Conservation (phyloP, 92 coral and sea anemone genomes). For the Nematostella vectensis region DNA sequence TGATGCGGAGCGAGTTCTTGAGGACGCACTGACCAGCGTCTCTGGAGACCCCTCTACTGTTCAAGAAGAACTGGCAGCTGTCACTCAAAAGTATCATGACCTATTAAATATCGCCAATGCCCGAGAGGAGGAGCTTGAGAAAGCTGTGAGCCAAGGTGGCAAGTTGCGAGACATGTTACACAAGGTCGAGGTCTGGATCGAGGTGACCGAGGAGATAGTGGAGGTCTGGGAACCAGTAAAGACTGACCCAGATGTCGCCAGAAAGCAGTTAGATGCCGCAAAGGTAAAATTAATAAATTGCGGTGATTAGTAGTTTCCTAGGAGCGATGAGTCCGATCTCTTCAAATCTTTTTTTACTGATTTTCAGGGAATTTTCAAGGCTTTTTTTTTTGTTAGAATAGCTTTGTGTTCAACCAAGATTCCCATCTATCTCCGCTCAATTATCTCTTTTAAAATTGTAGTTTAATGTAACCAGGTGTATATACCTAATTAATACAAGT, state of each 20-base stretch:
- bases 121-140: slow-evolving; percentile 62
- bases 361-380: too few relatives aligned
- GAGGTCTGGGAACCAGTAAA: slow-evolving; percentile 75
- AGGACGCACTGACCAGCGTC: slow-evolving; percentile 20
- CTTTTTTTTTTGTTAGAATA: too few relatives aligned
- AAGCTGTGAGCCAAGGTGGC: slow-evolving; percentile 67
- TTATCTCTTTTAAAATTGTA: too few relatives aligned
- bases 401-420: too few relatives aligned
- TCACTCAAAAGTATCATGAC: slow-evolving; percentile 35
- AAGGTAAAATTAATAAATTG: too few relatives aligned
- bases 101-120: slow-evolving; percentile 49
- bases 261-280: slow-evolving; percentile 73
- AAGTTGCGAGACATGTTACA: slow-evolving; percentile 65
- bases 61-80: slow-evolving; percentile 53
- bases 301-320: too few relatives aligned
- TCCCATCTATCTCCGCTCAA: too few relatives aligned
- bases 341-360: too few relatives aligned
- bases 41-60: slow-evolving; percentile 58
- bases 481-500: too few relatives aligned
- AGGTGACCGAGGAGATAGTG: slow-evolving; percentile 37
- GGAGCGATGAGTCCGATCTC: too few relatives aligned
- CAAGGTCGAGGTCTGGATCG: slow-evolving; percentile 73
- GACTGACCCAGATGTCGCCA: slow-evolving; percentile 76
- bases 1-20: slow-evolving; percentile 37
- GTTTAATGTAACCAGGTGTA: too few relatives aligned